A percentile compares a stretch with the other conserved stretches of the same genome.
Conservation (phyloP, 2,888 invertebrate genomes). For the Arge pagana region DNA sequence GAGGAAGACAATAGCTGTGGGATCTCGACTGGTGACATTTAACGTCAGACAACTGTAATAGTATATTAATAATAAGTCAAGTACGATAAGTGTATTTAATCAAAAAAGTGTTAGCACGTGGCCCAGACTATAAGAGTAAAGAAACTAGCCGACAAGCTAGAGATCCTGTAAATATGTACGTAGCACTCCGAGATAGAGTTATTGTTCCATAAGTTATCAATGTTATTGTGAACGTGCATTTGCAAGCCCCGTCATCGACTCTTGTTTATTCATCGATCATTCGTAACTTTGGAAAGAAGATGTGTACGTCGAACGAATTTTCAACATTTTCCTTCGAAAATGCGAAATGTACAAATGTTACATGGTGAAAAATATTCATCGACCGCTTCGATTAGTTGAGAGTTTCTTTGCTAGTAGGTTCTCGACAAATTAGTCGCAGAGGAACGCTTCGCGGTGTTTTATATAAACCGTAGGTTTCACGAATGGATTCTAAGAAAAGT, state of each 20-base stretch:
- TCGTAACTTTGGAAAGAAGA: neutral
- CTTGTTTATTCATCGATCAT: neutral
- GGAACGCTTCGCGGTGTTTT: no score
- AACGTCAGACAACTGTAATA: constrained; percentile 8
- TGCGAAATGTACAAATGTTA: neutral
- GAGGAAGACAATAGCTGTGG: constrained; percentile 12
- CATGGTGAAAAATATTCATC: no score
- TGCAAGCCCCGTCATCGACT: constrained; percentile 9
- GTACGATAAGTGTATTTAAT: constrained; percentile 7
- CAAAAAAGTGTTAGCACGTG: constrained; percentile 16
- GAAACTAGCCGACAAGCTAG: constrained; percentile 34
- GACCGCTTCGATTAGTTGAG: no score
- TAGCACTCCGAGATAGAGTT: constrained; percentile 56
- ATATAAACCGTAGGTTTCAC: no score
- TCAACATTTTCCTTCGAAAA: neutral
- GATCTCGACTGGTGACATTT: constrained; percentile 4
- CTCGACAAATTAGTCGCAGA: no score
- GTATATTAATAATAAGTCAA: constrained; percentile 2
- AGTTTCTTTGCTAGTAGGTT: no score
- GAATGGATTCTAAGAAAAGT: no score
- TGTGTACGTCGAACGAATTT: neutral
- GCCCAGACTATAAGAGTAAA: constrained; percentile 17
- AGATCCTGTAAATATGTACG: constrained; percentile 57
- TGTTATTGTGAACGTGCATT: constrained; percentile 2
- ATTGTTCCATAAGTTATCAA: constrained; percentile 48